Percentiles rank a stretch among this genome's conserved stretches.
Evolutionary conservation across 2,888 invertebrate species (phyloP).

Genomic region (Mesorhabditis sp.): DNA sequence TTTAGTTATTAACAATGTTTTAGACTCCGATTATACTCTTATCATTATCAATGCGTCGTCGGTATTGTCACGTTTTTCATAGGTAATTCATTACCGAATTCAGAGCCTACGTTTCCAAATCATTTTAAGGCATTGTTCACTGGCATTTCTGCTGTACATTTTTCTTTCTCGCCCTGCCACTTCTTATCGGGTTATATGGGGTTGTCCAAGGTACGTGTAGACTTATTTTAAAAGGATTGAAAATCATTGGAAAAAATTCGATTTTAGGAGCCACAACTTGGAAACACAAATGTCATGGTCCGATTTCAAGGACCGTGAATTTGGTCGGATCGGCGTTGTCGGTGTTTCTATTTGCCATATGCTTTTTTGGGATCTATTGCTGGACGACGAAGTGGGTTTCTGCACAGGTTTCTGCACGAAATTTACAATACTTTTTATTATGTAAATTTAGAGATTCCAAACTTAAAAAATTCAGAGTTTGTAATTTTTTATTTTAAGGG

Average conservation of each 20-base stretch:
- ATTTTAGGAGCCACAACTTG: constrained; percentile 22
- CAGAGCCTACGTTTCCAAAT: background rate
- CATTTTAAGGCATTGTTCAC: background rate
- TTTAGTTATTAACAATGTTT: background rate
- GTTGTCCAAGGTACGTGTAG: constrained; percentile 25
- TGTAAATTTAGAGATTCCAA: no score
- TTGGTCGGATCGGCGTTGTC: constrained; percentile 30
- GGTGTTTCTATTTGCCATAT: constrained; percentile 26
- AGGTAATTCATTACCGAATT: constrained; percentile 25
- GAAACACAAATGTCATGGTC: constrained; percentile 30
- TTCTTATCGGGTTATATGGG: constrained; percentile 27
- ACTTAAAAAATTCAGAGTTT: no score
- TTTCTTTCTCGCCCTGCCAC: constrained; percentile 35
- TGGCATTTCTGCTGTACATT: constrained; percentile 36
- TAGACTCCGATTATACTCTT: constrained; percentile 40
- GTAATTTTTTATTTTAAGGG: no score
- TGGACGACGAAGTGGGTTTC: background rate
- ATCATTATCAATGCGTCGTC: constrained; percentile 35
- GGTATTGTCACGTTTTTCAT: constrained; percentile 27
- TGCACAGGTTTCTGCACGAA: no score
- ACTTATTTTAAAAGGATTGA: background rate
- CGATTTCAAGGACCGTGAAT: constrained; percentile 25
- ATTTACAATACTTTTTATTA: no score
- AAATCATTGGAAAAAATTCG: no score
- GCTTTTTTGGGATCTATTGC: background rate